Evolutionary conservation across 2,797 vertebrate species (phyloP).

Genomic region (Gymnodraco acuticeps): DNA sequence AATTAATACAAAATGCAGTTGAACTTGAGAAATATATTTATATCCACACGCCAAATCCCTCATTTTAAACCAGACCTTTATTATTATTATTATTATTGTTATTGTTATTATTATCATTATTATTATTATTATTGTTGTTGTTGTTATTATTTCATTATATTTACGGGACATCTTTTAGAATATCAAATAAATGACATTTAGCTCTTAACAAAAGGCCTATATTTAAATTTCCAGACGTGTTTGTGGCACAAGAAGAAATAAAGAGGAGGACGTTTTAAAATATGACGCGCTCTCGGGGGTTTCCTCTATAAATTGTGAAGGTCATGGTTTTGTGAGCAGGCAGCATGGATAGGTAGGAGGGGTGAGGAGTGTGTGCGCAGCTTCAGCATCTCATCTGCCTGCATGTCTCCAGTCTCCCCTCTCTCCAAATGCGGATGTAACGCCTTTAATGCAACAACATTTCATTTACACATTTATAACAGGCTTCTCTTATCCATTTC

Average conservation of each 20-base stretch:
- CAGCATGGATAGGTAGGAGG: conserved; percentile 59
- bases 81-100: neutral
- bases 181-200: neutral
- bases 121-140: neutral
- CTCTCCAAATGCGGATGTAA: conserved; percentile 15
- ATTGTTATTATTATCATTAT: neutral
- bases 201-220: neutral
- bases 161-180: neutral
- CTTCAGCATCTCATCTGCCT: conserved; percentile 58
- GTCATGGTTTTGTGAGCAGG: conserved; percentile 71
- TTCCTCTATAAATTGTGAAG: conserved; percentile 81
- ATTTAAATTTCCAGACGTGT: conserved; percentile 25
- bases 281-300: conserved; percentile 78
- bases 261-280: conserved; percentile 46
- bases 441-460: conserved; percentile 7
- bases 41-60: neutral
- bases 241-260: neutral
- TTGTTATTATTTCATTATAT: neutral
- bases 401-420: conserved; percentile 30
- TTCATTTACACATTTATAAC: neutral
- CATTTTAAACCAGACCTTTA: neutral
- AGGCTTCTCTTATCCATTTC: neutral
- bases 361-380: conserved; percentile 54
- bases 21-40: neutral
- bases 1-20: neutral